Base-by-base conservation (phyloP, 2,888 invertebrate genomes). In the Drosophila greeni region DNA sequence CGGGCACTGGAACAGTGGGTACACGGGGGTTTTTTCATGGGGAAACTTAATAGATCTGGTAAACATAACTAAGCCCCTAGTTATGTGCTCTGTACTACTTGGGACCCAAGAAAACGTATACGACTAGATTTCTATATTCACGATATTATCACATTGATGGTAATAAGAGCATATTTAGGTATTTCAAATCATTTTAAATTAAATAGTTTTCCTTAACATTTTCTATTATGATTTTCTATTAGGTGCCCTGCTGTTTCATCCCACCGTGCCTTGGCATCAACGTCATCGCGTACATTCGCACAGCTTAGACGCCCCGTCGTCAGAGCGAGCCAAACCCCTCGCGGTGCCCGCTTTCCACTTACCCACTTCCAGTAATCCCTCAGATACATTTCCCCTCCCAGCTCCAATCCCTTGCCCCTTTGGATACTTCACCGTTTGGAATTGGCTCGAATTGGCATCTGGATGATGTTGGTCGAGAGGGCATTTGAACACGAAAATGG, bases 221-320 rank as follows among this genome's bases (percentile, higher is more conserved):
- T n/a, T n/a, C n/a, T n/a, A n/a, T n/a, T n/a, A n/a, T n/a, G 2
- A 14, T 42, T 29, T 23, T 8, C 16, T 24, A 6, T 42, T 11
- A n/a, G 26, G 6, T 16, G 6, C 4, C 12, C 1, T 12, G 26
- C 16, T 16, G 3, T 12, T 2, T 16, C 39, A 14, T 16, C 18
- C 53, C 68, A 43, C 31, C 40, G 45, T 73, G 64, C 72, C 53
- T 45, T 61, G 83, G 67, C 73, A 73, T 81, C 66, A 70, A 70
- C 82, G 73, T 85, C 79, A 76, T 78, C 70, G 75, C 76, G 73
- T 74, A 77, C 77, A 47, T 31, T 47, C 45, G 31, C 31, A 60
- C 77, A 68, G 70, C 78, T 76, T 76, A 79, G 75, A 84, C 76
- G 84, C 84, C 84, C 79, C 79, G 73, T 70, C 76, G 76, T 76